Evolutionary conservation across 2,888 invertebrate genomes (phyloP), one percentile per base, ranked within the genome.

Genomic region (Alloscopus bannaensis): DNA sequence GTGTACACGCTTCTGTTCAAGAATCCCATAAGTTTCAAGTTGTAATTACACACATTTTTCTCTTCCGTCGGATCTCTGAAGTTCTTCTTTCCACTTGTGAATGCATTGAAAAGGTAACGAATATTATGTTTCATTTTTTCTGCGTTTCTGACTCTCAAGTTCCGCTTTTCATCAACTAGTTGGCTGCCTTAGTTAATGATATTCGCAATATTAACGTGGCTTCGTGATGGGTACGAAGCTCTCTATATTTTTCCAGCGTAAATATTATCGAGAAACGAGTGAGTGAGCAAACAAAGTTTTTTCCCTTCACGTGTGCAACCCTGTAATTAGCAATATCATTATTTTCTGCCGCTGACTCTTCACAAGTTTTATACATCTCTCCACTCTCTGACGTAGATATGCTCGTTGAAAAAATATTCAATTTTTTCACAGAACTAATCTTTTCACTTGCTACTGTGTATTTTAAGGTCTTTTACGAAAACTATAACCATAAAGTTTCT

Each of bases 221-320:
- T 36, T 36, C 13, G 45, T 16, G 45, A 45, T 8, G 45, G 3
- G 45, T 16, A 45, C 6, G 36, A 13, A 36, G 36, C 36, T 8
- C 6, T 8, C 36, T 36, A 13, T 36, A 13, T 36, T 45, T 45
- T 16, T 45, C 45, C 45, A 45, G 45, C 13, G 18, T 16, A 18
- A 45, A 45, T 16, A 45, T 16, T n/a, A n/a, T n/a, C n/a, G n/a
- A n/a, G 11, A 62, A 62, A 66, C 72, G 80, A 62, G 40, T 68
- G 80, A 80, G 73, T 80, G 80, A 80, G 72, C 80, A 80, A 80
- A 80, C 80, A 80, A 80, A 80, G 80, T 80, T 80, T 79, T 75
- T n/a, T n/a, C n/a, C n/a, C n/a, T n/a, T 29, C 18, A 24, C 24
- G 80, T 24, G 52, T 59, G 55, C 59, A 80, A 75, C 73, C 80